A percentile compares a stretch with the other conserved stretches of the same genome.
Evolutionary conservation across 2,113 vertebrate species (phyloP).

Genomic region (Chamaetylas fuelleborni): DNA sequence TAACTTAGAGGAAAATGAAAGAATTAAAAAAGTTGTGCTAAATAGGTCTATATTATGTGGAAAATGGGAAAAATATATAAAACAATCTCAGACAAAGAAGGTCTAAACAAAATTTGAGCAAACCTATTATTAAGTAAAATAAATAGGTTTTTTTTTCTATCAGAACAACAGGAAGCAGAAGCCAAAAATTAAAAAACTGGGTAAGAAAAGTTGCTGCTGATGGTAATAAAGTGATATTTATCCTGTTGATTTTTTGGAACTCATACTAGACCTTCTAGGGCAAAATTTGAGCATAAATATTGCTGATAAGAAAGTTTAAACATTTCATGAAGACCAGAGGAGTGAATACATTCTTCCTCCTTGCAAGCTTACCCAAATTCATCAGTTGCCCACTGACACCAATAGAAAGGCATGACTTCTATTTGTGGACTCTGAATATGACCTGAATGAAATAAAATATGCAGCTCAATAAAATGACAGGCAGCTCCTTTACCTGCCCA

Average conservation of each 20-base stretch:
- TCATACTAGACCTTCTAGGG: background rate
- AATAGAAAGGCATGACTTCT: background rate
- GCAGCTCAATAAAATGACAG: background rate
- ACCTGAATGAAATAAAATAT: background rate
- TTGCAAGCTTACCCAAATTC: background rate
- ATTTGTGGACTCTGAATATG: background rate
- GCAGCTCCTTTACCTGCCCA: no score
- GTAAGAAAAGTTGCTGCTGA: background rate
- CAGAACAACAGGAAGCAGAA: background rate
- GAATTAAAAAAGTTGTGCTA: background rate
- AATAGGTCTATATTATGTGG: background rate
- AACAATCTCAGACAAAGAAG: background rate
- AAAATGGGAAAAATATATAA: background rate
- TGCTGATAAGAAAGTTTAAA: background rate
- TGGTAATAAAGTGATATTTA: background rate
- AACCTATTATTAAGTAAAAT: background rate
- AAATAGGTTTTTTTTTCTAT: background rate
- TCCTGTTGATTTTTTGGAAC: background rate
- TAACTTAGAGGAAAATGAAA: background rate
- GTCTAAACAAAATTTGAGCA: background rate
- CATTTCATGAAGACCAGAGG: background rate
- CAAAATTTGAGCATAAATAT: background rate
- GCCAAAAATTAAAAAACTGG: background rate
- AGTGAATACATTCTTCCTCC: background rate
- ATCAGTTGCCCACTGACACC: background rate